phyloP scores from a whole-genome alignment of 2,888 invertebrate species.

The Drosophila cognata region DNA sequence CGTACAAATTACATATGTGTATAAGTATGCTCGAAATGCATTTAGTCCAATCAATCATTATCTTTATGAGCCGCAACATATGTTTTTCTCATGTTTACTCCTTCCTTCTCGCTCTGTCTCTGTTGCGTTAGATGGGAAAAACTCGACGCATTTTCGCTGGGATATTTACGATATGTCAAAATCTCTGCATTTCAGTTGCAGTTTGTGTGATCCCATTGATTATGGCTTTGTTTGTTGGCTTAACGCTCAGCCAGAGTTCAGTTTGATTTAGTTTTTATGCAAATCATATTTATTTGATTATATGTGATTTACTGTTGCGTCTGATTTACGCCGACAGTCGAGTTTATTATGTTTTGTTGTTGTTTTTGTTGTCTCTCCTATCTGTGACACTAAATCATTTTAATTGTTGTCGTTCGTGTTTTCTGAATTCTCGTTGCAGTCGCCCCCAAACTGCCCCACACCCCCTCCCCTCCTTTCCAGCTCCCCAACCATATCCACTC shows the following conservation, averaged over 20 bases:
- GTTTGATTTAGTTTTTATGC: conserved; percentile 74
- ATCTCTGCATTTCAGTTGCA: conserved; percentile 20
- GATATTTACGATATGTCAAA: conserved; percentile 36
- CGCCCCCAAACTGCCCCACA: conserved; percentile 4
- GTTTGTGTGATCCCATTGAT: conserved; percentile 3
- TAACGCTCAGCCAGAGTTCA: conserved; percentile 28
- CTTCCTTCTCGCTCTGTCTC: neutral
- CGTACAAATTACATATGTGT: conserved; percentile 56
- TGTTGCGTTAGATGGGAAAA: conserved; percentile 30
- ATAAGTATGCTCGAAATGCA: conserved; percentile 38
- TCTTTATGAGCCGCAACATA: conserved; percentile 68
- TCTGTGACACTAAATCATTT: conserved; percentile 74
- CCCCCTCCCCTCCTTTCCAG: neutral
- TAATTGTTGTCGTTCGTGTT: conserved; percentile 79
- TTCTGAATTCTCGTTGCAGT: conserved; percentile 48
- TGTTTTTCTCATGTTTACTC: conserved; percentile 48
- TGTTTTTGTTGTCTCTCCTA: conserved; percentile 31
- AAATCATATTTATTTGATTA: conserved; percentile 80
- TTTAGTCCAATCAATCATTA: conserved; percentile 72
- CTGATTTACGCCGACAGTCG: conserved; percentile 75
- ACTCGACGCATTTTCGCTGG: conserved; percentile 49
- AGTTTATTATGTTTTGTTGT: conserved; percentile 63
- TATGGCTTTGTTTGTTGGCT: conserved; percentile 33
- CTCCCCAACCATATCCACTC: conserved; percentile 3
- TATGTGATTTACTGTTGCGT: conserved; percentile 68